Evolutionary conservation across 2,888 invertebrate species (phyloP), one percentile per base, ranked within the genome.

Genomic region (Latheticus oryzae): DNA sequence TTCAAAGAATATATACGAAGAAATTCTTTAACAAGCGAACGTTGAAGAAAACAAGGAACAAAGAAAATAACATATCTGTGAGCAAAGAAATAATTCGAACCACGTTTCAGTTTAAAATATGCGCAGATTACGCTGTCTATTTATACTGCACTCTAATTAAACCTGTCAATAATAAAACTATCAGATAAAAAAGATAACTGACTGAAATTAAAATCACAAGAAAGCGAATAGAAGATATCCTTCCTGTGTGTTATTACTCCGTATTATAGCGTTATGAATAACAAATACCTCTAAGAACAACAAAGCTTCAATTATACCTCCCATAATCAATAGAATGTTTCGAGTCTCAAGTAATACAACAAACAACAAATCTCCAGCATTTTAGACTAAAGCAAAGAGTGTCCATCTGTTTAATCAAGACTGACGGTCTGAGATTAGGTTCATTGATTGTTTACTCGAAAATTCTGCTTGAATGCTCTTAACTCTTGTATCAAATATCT

Each of bases 181-280:
- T 21, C 45, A 45, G 32, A 32, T 45, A 24, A 12, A 43, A 30
- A 28, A 28, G 28, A 17, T 28, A 28, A 32, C 45, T 45, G 19
- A 45, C 45, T 45, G 45, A 32, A 32, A 32, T 30, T 19, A 33
- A 45, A 45, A 32, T 24, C 35, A 5, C 16, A 13, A 47, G 33
- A 35, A 35, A 47, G 16, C 28, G 21, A 7, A 12, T 30, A 12
- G 7, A 30, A 28, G 19, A 47, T 23, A 15, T 47, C 33, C 19
- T 24, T 8, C 37, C 35, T 26, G 16, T 65, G 67, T 61, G 68
- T 67, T 68, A 63, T 64, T 64, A 60, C 58, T 58, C 60, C 26
- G 50, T 42, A 52, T 67, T 67, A 70, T 70, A 68, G 53, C 65
- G 66, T 70, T 70, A 70, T 40, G 56, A 40, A 67, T 68, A 70